Evolutionary conservation across 2,888 invertebrate species (phyloP).

Genomic region (Chloroclystis v-ata): DNA sequence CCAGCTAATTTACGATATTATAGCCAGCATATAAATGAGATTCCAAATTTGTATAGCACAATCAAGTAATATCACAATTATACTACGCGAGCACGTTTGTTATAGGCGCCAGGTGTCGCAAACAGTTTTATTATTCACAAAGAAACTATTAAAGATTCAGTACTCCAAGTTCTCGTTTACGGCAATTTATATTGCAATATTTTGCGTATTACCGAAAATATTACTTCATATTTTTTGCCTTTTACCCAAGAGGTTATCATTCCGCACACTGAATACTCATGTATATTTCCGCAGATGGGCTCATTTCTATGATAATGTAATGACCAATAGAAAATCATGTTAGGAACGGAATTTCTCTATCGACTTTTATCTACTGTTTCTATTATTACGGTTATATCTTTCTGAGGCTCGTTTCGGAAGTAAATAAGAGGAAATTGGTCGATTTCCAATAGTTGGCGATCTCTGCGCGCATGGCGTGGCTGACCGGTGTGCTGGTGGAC

Average conservation of each 20-base stretch:
- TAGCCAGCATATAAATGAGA: conserved; percentile 55
- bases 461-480: conserved; percentile 31
- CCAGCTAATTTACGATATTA: conserved; percentile 53
- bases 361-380: conserved; percentile 39
- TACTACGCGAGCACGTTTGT: conserved; percentile 36
- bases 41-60: conserved; percentile 49
- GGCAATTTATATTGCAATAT: conserved; percentile 5
- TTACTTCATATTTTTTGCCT: conserved; percentile 19
- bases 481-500: conserved; percentile 31
- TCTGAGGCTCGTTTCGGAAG: conserved; percentile 8
- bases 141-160: conserved; percentile 6
- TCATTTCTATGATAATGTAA: conserved; percentile 43
- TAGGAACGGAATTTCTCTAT: conserved; percentile 31
- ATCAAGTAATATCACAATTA: conserved; percentile 45
- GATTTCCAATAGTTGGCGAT: conserved; percentile 41
- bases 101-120: conserved; percentile 36
- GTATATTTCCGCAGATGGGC: conserved; percentile 38
- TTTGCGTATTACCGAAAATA: conserved; percentile 19
- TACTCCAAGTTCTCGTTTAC: conserved; percentile 9
- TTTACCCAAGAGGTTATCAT: conserved; percentile 22
- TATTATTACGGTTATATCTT: conserved; percentile 35
- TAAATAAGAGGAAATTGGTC: conserved; percentile 16
- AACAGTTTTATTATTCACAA: conserved; percentile 30
- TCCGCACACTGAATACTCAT: conserved; percentile 24
- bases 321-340: conserved; percentile 31